Percentiles rank a stretch among this genome's conserved stretches.
These are phyloP conservation scores for Podarcis cretensis DNA, from an alignment of 2,113 vertebrate genomes.

Conservation along the genomic window DNA sequence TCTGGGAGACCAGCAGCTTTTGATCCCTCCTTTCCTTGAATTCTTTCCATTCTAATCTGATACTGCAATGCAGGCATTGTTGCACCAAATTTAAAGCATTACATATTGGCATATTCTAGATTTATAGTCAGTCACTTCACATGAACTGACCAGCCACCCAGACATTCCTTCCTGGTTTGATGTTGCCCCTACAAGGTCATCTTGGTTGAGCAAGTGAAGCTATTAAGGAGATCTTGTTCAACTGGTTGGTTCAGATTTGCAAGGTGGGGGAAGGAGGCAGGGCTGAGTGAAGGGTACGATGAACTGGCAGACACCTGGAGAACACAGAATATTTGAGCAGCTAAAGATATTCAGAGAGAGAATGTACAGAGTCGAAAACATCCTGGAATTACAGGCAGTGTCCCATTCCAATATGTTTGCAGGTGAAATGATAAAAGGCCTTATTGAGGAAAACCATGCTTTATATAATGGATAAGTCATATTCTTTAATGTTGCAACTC, in stretches of 20 bases:
- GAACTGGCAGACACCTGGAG: neutral
- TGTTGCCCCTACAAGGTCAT: neutral
- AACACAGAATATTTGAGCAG: neutral
- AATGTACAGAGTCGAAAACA: neutral
- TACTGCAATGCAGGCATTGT: slow-evolving; percentile 23
- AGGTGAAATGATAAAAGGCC: neutral
- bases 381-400: neutral
- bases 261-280: neutral
- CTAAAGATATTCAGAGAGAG: neutral
- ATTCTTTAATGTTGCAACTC: neutral
- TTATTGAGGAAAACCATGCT: neutral
- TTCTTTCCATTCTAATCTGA: neutral
- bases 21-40: no score
- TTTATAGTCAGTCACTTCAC: neutral
- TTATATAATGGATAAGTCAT: neutral
- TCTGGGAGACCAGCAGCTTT: no score
- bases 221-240: neutral
- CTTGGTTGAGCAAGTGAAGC: neutral
- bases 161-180: neutral
- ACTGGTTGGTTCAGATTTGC: neutral
- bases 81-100: neutral
- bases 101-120: neutral
- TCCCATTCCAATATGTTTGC: neutral
- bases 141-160: neutral
- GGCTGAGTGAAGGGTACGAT: no score